Percentiles rank a stretch among this genome's conserved stretches.
Conservation (phyloP, 2,797 vertebrate species). For the Rhinophrynus dorsalis region DNA sequence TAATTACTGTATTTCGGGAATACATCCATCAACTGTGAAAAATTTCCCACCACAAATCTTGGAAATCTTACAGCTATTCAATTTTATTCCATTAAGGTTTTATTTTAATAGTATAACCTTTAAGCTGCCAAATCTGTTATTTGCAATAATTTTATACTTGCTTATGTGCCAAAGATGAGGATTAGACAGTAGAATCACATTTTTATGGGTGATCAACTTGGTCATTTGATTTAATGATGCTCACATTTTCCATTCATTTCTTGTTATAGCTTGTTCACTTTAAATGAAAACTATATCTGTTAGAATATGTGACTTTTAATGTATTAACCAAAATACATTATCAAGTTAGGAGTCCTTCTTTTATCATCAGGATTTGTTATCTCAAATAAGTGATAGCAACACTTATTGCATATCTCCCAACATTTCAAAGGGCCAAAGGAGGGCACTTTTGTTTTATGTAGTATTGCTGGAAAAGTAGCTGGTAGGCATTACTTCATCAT, state of each 20-base stretch:
- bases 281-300: no score
- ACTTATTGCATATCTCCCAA: no score
- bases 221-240: constrained; percentile 38
- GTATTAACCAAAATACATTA: no score
- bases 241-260: constrained; percentile 13
- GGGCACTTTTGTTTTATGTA: no score
- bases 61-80: constrained; percentile 57
- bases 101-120: constrained; percentile 58
- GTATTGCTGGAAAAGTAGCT: no score
- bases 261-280: constrained; percentile 15
- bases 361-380: no score
- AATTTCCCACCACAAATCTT: constrained; percentile 57
- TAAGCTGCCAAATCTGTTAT: constrained; percentile 54
- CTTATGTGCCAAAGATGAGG: constrained; percentile 35
- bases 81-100: constrained; percentile 56
- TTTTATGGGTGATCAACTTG: constrained; percentile 34
- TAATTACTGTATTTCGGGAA: constrained; percentile 50
- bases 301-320: no score
- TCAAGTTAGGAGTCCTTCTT: no score
- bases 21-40: constrained; percentile 52
- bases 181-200: constrained; percentile 43
- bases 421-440: no score
- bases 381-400: no score
- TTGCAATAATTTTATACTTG: constrained; percentile 49
- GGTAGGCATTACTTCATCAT: no score